These are phyloP conservation scores for Catonia carolina DNA, from an alignment of 2,888 invertebrate species.

Conservation along the genomic window DNA sequence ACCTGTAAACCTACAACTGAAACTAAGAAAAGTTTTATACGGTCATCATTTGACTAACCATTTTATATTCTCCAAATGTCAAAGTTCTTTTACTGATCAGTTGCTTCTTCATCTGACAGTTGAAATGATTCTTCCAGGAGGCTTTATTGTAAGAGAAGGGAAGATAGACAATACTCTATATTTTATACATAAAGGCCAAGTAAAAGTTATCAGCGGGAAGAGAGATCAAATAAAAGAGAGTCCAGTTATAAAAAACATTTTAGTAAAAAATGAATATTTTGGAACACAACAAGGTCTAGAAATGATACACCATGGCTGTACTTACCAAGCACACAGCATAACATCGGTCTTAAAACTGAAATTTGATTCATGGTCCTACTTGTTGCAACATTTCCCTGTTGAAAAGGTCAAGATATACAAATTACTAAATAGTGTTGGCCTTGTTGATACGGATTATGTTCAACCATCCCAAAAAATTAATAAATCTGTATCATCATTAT, in stretches of 20 bases:
- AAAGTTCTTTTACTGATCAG: background rate
- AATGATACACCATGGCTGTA: background rate
- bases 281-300: background rate
- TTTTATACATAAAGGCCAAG: constrained; percentile 2
- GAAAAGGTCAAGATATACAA: no score
- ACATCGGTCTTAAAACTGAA: background rate
- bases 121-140: background rate
- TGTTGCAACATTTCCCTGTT: background rate
- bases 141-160: background rate
- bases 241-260: no score
- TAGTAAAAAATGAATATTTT: background rate
- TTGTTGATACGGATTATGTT: no score
- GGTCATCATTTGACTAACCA: background rate
- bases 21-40: background rate
- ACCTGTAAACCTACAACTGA: background rate
- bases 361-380: background rate
- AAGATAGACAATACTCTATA: background rate
- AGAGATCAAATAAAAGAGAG: no score
- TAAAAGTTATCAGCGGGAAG: background rate
- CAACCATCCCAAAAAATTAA: no score
- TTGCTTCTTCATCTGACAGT: background rate
- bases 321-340: background rate
- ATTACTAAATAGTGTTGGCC: no score
- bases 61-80: background rate
- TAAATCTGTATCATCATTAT: no score